Evolutionary conservation across 23 tunicate species (phyloP).

Genomic region (Oikopleura dioica): DNA sequence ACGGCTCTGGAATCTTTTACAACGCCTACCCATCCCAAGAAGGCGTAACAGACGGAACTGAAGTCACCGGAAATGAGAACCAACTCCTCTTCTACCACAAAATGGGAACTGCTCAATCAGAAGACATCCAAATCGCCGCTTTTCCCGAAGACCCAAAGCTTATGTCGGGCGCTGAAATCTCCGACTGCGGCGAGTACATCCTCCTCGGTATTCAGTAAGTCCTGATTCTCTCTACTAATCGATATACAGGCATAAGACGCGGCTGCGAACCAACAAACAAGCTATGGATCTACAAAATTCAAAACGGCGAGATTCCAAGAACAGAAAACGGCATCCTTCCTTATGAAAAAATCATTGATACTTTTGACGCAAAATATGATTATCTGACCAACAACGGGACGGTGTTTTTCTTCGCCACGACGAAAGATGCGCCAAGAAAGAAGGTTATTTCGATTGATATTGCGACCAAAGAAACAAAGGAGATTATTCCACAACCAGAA

Average conservation of each 20-base stretch:
- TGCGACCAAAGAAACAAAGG: slow-evolving; percentile 10
- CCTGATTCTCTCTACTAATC: no score
- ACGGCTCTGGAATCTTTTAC: slow-evolving; percentile 16
- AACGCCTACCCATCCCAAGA: slow-evolving; percentile 47
- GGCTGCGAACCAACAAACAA: slow-evolving; percentile 81
- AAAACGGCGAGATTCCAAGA: slow-evolving; percentile 17
- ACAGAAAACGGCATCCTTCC: slow-evolving; percentile 19
- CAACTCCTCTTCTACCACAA: slow-evolving; percentile 68
- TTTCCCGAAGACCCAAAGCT: slow-evolving; percentile 64
- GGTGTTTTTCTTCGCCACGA: slow-evolving; percentile 54
- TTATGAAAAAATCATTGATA: slow-evolving; percentile 66
- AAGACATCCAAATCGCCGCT: slow-evolving; percentile 62
- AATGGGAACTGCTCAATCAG: slow-evolving; percentile 42
- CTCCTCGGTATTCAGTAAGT: slow-evolving; percentile 15
- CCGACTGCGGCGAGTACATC: slow-evolving; percentile 54
- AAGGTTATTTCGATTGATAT: slow-evolving; percentile 60
- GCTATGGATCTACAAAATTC: slow-evolving; percentile 55
- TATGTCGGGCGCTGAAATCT: slow-evolving; percentile 63
- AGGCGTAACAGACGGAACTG: slow-evolving; percentile 93
- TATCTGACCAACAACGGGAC: slow-evolving; percentile 50
- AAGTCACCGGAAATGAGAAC: slow-evolving; percentile 48
- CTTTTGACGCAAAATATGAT: slow-evolving; percentile 88
- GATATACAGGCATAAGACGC: slow-evolving; percentile 23
- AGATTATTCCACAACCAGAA: slow-evolving; percentile 32
- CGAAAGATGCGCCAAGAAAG: slow-evolving; percentile 51